Percentiles rank a stretch among this genome's conserved stretches.
phyloP scores from a whole-genome alignment of 2,888 invertebrate genomes.

The Macrophya alboannulata region DNA sequence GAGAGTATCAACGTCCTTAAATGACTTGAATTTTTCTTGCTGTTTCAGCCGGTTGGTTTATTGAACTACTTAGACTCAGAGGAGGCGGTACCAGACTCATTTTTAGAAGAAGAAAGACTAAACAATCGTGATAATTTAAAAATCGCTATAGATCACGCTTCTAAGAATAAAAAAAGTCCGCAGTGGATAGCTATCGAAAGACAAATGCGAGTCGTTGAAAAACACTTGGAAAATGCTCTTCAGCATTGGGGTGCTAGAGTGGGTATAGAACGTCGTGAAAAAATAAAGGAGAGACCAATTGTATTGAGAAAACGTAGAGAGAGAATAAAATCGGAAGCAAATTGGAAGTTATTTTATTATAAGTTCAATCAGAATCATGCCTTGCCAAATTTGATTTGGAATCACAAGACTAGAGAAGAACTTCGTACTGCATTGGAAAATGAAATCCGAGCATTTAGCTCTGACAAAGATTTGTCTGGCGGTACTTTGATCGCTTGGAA shows the following conservation, averaged over 20 bases:
- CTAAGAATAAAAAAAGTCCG: conserved; percentile 85
- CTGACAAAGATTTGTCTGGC: conserved; percentile 94
- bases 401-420: conserved; percentile 98
- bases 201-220: conserved; percentile 90
- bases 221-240: conserved; percentile 89
- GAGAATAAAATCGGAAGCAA: conserved; percentile 92
- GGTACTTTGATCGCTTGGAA: conserved; percentile 96
- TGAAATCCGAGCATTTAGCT: conserved; percentile 94
- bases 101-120: conserved; percentile 86
- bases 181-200: conserved; percentile 88
- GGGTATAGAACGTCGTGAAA: conserved; percentile 84
- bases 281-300: conserved; percentile 91
- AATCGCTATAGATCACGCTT: conserved; percentile 92
- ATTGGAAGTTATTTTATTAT: conserved; percentile 97
- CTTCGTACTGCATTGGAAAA: conserved; percentile 95
- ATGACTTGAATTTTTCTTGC: conserved; percentile 31
- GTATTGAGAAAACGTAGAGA: conserved; percentile 95
- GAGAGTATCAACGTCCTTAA: not conserved
- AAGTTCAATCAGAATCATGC: conserved; percentile 97
- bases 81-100: conserved; percentile 90
- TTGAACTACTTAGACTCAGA: conserved; percentile 93
- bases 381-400: conserved; percentile 99
- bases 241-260: conserved; percentile 88
- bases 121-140: conserved; percentile 96
- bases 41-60: conserved; percentile 93